Conservation (phyloP, 2,888 invertebrate species). For the Carcina quercana region DNA sequence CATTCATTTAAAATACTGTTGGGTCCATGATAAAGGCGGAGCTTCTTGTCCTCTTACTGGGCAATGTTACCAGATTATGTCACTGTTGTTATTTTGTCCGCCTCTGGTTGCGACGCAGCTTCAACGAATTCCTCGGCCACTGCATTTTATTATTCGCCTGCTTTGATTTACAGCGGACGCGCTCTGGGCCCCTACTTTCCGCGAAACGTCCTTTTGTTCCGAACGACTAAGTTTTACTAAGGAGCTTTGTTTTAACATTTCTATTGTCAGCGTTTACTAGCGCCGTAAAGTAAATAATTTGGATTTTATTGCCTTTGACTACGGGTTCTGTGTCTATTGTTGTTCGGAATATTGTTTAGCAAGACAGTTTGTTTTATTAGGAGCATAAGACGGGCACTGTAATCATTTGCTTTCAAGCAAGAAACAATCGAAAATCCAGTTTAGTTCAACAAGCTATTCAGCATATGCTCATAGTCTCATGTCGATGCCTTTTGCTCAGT, state of each 20-base stretch:
- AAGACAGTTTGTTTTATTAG: conserved; percentile 6
- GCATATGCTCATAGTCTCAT: too few species aligned
- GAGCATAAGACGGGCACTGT: too few species aligned
- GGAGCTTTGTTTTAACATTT: conserved; percentile 53
- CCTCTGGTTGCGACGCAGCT: too few species aligned
- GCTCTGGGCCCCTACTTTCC: conserved; percentile 34
- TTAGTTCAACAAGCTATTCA: too few species aligned
- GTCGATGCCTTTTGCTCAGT: too few species aligned
- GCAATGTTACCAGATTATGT: too few species aligned
- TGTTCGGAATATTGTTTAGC: conserved; percentile 18
- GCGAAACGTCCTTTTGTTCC: conserved; percentile 57
- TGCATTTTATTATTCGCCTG: conserved; percentile 46
- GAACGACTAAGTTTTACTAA: conserved; percentile 52
- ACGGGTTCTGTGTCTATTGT: conserved; percentile 38
- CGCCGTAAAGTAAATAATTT: conserved; percentile 58
- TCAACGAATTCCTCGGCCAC: conserved; percentile 17
- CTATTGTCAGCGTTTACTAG: conserved; percentile 45
- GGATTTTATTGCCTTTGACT: conserved; percentile 39
- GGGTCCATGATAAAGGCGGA: too few species aligned
- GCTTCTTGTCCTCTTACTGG: too few species aligned
- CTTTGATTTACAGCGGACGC: conserved; percentile 48
- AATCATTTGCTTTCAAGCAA: too few species aligned
- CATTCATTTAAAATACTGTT: too few species aligned
- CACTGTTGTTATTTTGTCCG: too few species aligned
- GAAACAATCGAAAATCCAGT: too few species aligned